phyloP scores from a whole-genome alignment of 2,888 invertebrate genomes.

The Philaethria dido region DNA sequence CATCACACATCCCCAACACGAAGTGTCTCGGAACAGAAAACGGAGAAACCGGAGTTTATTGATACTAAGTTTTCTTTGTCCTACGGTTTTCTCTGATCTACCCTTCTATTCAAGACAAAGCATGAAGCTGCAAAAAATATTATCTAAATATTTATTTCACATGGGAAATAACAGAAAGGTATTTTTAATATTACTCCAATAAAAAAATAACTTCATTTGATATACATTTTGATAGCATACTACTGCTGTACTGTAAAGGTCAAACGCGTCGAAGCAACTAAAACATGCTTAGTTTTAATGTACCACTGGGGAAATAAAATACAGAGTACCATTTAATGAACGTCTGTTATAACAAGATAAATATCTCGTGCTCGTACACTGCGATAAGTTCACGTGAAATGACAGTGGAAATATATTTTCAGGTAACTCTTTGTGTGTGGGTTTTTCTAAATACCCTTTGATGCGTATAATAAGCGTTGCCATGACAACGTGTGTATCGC shows the following conservation, averaged over 20 bases:
- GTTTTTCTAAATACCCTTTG: neutral
- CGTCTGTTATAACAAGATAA: conserved; percentile 23
- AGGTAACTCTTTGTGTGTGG: neutral
- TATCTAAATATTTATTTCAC: neutral
- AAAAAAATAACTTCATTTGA: conserved; percentile 9
- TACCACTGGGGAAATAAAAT: conserved; percentile 25
- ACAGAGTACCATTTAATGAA: conserved; percentile 26
- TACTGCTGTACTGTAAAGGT: conserved; percentile 11
- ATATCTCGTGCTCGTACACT: conserved; percentile 7
- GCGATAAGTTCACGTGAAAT: conserved; percentile 19
- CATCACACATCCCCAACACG: too few relatives aligned
- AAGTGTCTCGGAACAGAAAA: too few relatives aligned
- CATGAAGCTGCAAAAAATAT: too few relatives aligned
- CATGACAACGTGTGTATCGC: too few relatives aligned
- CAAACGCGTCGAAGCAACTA: conserved; percentile 20
- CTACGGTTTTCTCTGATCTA: too few relatives aligned
- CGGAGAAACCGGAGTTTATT: too few relatives aligned
- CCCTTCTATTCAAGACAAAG: too few relatives aligned
- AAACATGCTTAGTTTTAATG: conserved; percentile 15
- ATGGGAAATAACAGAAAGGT: neutral
- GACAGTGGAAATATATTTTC: conserved; percentile 9
- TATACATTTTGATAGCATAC: conserved; percentile 17
- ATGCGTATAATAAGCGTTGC: too few relatives aligned
- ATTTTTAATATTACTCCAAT: conserved; percentile 1
- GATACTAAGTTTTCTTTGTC: too few relatives aligned